Base-by-base conservation (phyloP, 2,797 vertebrate species). In the Typhlichthys subterraneus region DNA sequence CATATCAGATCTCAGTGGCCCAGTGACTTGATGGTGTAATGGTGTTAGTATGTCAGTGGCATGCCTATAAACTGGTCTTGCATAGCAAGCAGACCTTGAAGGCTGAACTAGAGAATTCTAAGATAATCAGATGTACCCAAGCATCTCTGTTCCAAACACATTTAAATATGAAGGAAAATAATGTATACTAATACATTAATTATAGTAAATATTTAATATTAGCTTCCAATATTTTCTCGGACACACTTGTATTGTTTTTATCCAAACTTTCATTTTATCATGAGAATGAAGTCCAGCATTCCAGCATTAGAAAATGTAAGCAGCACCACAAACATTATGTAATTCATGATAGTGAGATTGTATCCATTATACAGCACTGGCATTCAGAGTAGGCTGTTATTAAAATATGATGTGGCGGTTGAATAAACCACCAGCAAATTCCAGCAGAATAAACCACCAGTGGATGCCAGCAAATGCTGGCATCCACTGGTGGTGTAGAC, bases 361-460 rank as follows among this genome's bases (percentile, higher is more conserved):
- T 93, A 94, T 95, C 86, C 83, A 92, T 91, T 88, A 92, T 84
- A 83, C 79, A 85, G 85, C 66, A 65, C 81, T 91, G 87, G 91
- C 91, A 92, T 89, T 90, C 42, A 56, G 91, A 94, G 63, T 61
- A 56, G 53, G 38, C 61, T 29, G 74, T 76, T 72, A 46, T 70
- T 61, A 67, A 69, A 57, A 77, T 59, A 23, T 23, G 33, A 45
- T 42, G 53, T 52, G n/a, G 67, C 38, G 57, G 63, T 12, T 10
- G 31, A 38, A 60, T 38, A 62, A 54, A 65, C 42, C 38, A 42
- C n/a, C n/a, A n/a, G n/a, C n/a, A n/a, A n/a, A n/a, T n/a, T n/a
- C n/a, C n/a, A n/a, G n/a, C n/a, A n/a, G n/a, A n/a, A n/a, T n/a
- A n/a, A n/a, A n/a, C n/a, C n/a, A n/a, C n/a, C n/a, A n/a, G n/a